Percentiles rank a stretch among this genome's conserved stretches.
These are phyloP conservation scores for Cephalopterus ornatus DNA, from an alignment of 2,113 vertebrate species.

Conservation along the genomic window DNA sequence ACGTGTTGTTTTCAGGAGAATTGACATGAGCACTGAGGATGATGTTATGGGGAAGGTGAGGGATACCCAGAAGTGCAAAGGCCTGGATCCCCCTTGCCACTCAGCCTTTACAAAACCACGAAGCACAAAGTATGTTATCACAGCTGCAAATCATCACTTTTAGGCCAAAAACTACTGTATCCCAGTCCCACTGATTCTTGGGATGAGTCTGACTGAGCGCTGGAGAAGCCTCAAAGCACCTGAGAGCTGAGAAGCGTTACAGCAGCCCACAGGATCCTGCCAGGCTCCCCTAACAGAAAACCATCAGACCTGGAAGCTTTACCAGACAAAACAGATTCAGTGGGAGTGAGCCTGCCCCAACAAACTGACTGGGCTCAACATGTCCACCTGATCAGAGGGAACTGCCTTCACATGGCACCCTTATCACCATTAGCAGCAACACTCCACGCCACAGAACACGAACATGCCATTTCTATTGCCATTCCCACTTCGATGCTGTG, in stretches of 20 bases:
- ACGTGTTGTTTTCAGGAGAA: background rate
- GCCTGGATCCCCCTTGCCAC: background rate
- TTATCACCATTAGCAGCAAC: fast-evolving
- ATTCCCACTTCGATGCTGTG: background rate
- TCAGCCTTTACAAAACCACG: background rate
- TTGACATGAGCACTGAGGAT: background rate
- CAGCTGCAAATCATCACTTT: background rate
- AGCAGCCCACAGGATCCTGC: background rate
- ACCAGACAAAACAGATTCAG: background rate
- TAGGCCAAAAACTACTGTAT: background rate
- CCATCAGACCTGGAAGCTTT: background rate
- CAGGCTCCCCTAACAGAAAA: background rate
- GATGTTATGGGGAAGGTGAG: background rate
- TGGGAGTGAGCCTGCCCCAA: background rate
- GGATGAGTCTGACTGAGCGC: fast-evolving
- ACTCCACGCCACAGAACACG: fast-evolving
- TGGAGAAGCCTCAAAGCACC: background rate
- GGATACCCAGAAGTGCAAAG: background rate
- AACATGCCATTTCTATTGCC: background rate
- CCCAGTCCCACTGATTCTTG: background rate
- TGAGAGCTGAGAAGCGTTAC: background rate
- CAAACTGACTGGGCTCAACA: background rate
- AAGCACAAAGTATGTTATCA: background rate
- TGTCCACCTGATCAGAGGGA: background rate
- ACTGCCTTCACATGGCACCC: fast-evolving